Evolutionary conservation across 1,140 invertebrate genomes (phyloP), one percentile per base, ranked within the genome.

Genomic region (Lanistes nyassanus): DNA sequence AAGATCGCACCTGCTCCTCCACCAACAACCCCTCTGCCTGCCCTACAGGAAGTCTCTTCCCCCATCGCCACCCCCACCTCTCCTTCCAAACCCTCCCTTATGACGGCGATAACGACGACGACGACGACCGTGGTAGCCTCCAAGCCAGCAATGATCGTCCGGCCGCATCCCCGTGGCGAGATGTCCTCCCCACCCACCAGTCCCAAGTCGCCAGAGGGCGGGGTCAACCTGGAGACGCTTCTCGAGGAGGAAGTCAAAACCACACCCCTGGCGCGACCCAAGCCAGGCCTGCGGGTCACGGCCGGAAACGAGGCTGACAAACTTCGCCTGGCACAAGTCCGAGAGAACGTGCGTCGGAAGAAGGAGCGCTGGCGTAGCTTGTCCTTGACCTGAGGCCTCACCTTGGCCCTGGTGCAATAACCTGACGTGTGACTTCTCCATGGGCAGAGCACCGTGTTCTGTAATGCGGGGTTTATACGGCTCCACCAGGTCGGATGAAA

Each of bases 321-420:
- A 39, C 68, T 62, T 9, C 23, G 29, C 26, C 56, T 78, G 19
- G 65, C 75, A 36, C 72, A 75, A 36, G 13, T 79, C n/a, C 60
- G 71, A 56, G 80, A 73, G 29, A 78, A 75, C 66, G 76, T 73
- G 26, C 39, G 78, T 19, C 75, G 72, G 34, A 81, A 80, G 74
- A 81, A 69, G 42, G 78, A 81, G 51, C 58, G 78, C 23, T 79
- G 78, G 78, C 53, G 78, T 31, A 70, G 73, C 26, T 66, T 77
- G 62, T 75, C 77, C 31, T 60, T 76, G 23, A 47, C 47, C 47
- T 70, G 36, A 70, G 5, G 0, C 42, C 42, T 6, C 0, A 47
- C 9, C 42, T n/a, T n/a, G n/a, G n/a, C n/a, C n/a, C n/a, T n/a
- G n/a, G n/a, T n/a, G n/a, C n/a, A n/a, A n/a, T n/a, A n/a, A n/a